Evolutionary conservation across 2,888 invertebrate genomes (phyloP), one percentile per base, ranked within the genome.

Genomic region (Gari tellinella): DNA sequence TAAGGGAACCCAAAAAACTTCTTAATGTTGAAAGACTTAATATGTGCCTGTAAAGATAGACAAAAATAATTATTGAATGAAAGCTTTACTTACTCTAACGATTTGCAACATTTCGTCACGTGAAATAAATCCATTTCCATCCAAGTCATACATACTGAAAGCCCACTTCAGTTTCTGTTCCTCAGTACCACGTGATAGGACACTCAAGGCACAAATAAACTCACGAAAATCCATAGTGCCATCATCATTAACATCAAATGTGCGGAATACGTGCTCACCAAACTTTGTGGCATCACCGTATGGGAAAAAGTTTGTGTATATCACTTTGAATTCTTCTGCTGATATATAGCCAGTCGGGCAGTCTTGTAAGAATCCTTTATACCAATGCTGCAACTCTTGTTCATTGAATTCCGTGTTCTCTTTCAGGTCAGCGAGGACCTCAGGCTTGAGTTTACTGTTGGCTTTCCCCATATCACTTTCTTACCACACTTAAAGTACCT

Each of bases 101-200:
- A 99, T 99, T 94, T 99, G 99, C 80, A 99, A 94, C 99, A 99
- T 99, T 94, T 99, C 99, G 92, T 98, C 97, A 76, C 98, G 94
- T 57, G 98, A 98, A 92, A 99, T 99, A 93, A 96, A 99, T 58
- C 99, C 99, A 92, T 99, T 98, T 61, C 98, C 98, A 92, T 99
- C 99, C 82, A 99, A 94, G 93, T 99, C 99, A 93, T 99, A 99
- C 98, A 99, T 99, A 87, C 97, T 97, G 94, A 99, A 99, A 69
- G 99, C 99, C 99, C 99, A 99, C 93, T 97, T 97, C 62, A 99
- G 94, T 92, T 99, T 99, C 93, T 99, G 98, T 92, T 99, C 99
- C 88, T 99, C 94, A 93, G 98, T 98, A 62, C 99, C 99, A 84
- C 99, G 95, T 17, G 98, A 98, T 49, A 99, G 99, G 74, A 99